Base-by-base conservation (phyloP, 2,888 invertebrate genomes). In the Trimorus sp. region DNA sequence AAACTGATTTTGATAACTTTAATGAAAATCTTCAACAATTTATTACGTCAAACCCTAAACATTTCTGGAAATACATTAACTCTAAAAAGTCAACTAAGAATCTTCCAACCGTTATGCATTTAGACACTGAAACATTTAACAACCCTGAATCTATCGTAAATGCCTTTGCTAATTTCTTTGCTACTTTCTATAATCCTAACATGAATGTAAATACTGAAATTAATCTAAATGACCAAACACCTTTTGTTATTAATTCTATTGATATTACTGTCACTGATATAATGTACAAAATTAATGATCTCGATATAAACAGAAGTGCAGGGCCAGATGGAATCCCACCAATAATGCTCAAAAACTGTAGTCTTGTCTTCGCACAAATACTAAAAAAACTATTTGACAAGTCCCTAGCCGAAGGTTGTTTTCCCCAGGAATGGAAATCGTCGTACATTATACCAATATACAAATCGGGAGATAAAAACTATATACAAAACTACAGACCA, bases 311-410 rank as follows among this genome's bases (percentile, higher is more conserved):
- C 14, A 49, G 9, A 14, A 36, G 63, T 14, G 51, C 53, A n/a
- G 65, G 65, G 0, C 65, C 51, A 15, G 65, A 65, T 38, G 65
- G 53, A 1, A 51, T 51, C 14, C 65, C 65, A 1, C 38, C 65
- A 0, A 37, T 53, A 7, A 15, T 65, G 36, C 0, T 65, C 0
- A 38, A 51, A 38, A 65, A 37, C 0, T 15, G 15, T 5, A 65
- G 12, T 6, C 51, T n/a, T 14, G 36, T 65, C 51, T 15, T 37
- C 9, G 38, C 65, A 11, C 38, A 51, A 37, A 37, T 65, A 11
- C 49, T 51, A 3, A 14, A 65, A 53, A 15, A 51, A 4, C 0
- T 51, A 9, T 65, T 65, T 53, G 15, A 65, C 11, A 65, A 51
- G 38, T 65, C 51, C 5, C 15, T 65, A 38, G 38, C 5, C 3